These are phyloP conservation scores for Lipotes vexillifer DNA, from an alignment of 2,113 vertebrate genomes.

Conservation along the genomic window DNA sequence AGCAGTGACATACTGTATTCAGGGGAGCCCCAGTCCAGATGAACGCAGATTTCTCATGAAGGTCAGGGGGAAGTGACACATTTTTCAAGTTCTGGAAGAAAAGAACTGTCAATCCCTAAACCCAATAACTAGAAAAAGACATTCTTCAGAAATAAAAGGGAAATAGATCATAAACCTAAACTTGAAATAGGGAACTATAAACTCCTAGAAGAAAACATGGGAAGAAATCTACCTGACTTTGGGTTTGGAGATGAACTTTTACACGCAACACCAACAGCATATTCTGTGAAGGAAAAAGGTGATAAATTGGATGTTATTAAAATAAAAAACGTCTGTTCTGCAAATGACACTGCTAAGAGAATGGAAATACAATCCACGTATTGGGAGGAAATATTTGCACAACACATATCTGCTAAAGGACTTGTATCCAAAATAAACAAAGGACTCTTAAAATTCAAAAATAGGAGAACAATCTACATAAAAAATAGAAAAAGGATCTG, in stretches of 20 bases:
- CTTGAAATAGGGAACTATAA: neutral
- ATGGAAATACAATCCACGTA: neutral
- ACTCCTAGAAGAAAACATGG: neutral
- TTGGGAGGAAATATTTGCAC: neutral
- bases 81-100: neutral
- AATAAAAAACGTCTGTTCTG: neutral
- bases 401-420: neutral
- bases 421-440: neutral
- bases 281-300: neutral
- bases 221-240: neutral
- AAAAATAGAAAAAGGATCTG: neutral
- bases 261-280: neutral
- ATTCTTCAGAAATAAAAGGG: neutral
- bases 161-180: neutral
- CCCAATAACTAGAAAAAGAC: neutral
- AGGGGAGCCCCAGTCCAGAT: neutral
- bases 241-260: neutral
- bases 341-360: neutral
- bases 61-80: fast-evolving
- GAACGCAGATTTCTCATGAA: no score
- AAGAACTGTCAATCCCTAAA: neutral
- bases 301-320: neutral
- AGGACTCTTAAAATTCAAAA: neutral
- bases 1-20: fast-evolving
- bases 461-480: neutral